Conservation (phyloP, 2,888 invertebrate genomes). For the Cerastis rubricosa region DNA sequence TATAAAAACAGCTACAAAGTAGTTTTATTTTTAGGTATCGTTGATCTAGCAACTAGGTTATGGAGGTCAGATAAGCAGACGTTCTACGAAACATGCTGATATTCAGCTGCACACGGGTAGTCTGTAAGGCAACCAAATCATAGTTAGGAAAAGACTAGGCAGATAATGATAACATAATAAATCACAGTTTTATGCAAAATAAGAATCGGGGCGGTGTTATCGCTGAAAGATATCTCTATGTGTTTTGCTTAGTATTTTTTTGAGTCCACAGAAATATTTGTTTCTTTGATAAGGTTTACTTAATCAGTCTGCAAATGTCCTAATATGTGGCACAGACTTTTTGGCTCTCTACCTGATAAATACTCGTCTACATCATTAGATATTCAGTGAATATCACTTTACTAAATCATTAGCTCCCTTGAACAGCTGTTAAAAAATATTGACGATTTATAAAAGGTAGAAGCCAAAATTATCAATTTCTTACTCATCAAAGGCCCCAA, state of each 20-base stretch:
- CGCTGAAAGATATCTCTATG: background rate
- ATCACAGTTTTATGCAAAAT: background rate
- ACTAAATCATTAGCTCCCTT: background rate
- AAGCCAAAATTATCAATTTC: background rate
- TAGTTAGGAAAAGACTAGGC: background rate
- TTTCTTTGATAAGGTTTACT: background rate
- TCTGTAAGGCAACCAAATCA: background rate
- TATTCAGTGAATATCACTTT: background rate
- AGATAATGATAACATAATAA: background rate
- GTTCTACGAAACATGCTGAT: background rate
- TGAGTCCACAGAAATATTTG: background rate
- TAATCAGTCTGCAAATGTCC: background rate
- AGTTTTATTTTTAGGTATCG: background rate
- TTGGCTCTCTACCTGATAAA: background rate
- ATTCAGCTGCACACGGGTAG: background rate
- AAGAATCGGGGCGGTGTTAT: background rate
- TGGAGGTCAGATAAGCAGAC: background rate
- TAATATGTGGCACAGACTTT: too few relatives aligned
- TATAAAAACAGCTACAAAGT: background rate
- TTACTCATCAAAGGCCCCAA: slow-evolving; percentile 5
- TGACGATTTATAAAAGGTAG: background rate
- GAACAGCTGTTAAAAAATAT: background rate
- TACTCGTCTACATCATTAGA: background rate
- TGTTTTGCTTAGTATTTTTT: background rate
- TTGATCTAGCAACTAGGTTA: background rate